Conservation (phyloP, 2,888 invertebrate genomes). For the Acanthosepion pharaonis region DNA sequence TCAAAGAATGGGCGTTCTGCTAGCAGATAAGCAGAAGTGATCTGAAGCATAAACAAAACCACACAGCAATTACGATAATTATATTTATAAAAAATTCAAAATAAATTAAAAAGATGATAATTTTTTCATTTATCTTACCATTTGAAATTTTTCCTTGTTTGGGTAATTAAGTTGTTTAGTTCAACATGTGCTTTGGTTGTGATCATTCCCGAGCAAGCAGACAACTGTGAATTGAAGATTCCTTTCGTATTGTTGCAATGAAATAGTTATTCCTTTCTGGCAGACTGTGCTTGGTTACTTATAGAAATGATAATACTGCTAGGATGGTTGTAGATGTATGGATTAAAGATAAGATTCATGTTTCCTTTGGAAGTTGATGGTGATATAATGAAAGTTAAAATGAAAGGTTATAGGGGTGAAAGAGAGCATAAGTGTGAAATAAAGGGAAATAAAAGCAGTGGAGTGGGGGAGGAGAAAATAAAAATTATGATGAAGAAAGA, state of each 20-base stretch:
- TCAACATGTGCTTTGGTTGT: not conserved
- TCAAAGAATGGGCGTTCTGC: not conserved
- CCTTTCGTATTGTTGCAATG: not conserved
- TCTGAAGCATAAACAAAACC: not conserved
- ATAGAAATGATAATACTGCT: not conserved
- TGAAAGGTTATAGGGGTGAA: not conserved
- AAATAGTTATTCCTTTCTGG: slow-evolving; percentile 16
- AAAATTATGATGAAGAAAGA: not conserved
- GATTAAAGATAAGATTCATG: not conserved
- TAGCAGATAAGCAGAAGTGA: not conserved
- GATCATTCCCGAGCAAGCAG: not conserved
- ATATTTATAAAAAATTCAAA: not conserved
- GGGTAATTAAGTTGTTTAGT: not conserved
- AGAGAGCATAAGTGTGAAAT: not conserved
- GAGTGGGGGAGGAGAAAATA: too few species aligned
- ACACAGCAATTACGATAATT: not conserved
- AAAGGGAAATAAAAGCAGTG: too few species aligned
- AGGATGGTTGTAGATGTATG: not conserved
- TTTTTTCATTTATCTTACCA: not conserved
- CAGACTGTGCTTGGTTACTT: not conserved
- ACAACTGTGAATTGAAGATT: not conserved
- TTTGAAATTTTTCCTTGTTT: not conserved
- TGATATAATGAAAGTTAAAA: not conserved
- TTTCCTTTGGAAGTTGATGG: not conserved
- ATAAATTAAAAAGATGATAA: not conserved